Base-by-base conservation (phyloP, 2,888 invertebrate genomes). In the Callosobruchus maculatus region DNA sequence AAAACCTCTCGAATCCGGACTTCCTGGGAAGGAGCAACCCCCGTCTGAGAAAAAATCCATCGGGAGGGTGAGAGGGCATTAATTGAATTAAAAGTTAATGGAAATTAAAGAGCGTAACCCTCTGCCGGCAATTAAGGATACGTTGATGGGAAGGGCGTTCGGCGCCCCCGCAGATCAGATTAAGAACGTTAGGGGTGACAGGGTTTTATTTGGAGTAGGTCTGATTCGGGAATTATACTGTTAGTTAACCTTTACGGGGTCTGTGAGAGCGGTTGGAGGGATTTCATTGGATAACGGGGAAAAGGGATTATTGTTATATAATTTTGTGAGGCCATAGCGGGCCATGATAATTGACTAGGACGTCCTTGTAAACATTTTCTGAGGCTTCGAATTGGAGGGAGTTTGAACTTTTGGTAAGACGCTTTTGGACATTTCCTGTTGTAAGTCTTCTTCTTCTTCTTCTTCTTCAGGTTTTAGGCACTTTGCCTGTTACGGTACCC, bases 101-200 rank as follows among this genome's bases (percentile, higher is more conserved):
- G 82, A 82, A 81, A 80, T 80, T 80, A 80, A 80, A 81, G 80
- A 81, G 80, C 80, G 80, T 78, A 78, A 80, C 81, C 79, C 80
- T 79, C 74, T 80, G 76, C 78, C 49, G 74, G 79, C 81, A 80
- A 82, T 82, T 83, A 83, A 81, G 80, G 80, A 79, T 77, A 7
- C 80, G 76, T 78, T 73, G 77, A 78, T 77, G 75, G 75, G 72
- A 76, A 76, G 73, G 76, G 76, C 73, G 70, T 71, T 66, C 75
- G 82, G 83, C 83, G 49, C 49, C 18, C 49, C 49, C 83, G 82
- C 82, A 82, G 83, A 84, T 83, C 83, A 83, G 85, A 85, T 85
- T 85, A 84, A 82, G 78, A 80, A 80, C 78, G 82, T 81, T 80
- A 80, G 78, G 78, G 79, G 78, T 74, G 77, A 74, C 22, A 31